phyloP scores from a whole-genome alignment of 2,888 invertebrate genomes.

The Notodonta dromedarius region DNA sequence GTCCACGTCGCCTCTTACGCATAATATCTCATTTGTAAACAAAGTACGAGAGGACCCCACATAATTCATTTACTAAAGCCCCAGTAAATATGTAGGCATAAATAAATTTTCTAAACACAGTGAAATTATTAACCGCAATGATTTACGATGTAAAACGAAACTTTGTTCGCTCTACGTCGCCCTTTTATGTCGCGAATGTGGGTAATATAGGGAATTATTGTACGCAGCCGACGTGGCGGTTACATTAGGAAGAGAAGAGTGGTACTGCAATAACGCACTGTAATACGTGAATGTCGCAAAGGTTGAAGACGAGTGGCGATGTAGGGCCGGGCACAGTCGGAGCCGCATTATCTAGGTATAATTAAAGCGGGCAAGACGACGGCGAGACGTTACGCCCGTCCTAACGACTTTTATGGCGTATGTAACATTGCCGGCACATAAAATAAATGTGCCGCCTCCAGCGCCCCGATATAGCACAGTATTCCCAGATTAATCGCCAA shows the following conservation, averaged over 20 bases:
- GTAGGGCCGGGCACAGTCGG: conserved; percentile 63
- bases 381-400: conserved; percentile 82
- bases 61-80: conserved; percentile 63
- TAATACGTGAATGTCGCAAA: conserved; percentile 69
- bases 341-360: conserved; percentile 79
- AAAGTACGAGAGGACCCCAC: conserved; percentile 37
- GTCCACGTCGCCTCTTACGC: conserved; percentile 10
- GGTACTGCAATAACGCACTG: conserved; percentile 73
- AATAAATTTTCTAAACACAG: conserved; percentile 72
- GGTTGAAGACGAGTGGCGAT: conserved; percentile 46
- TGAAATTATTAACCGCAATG: conserved; percentile 67
- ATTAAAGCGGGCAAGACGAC: conserved; percentile 81
- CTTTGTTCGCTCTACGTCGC: conserved; percentile 49
- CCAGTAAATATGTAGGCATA: conserved; percentile 69
- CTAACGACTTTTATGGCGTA: conserved; percentile 84
- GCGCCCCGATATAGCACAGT: conserved; percentile 71
- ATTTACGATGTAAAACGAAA: conserved; percentile 64
- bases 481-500: conserved; percentile 79
- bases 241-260: conserved; percentile 66
- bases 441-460: conserved; percentile 82
- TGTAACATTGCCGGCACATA: conserved; percentile 83
- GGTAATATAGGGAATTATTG: conserved; percentile 51
- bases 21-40: conserved; percentile 32
- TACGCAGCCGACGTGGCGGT: conserved; percentile 39
- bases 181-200: conserved; percentile 47